These are phyloP conservation scores for Oriolus oriolus DNA, from an alignment of 2,113 vertebrate genomes.

Conservation along the genomic window DNA sequence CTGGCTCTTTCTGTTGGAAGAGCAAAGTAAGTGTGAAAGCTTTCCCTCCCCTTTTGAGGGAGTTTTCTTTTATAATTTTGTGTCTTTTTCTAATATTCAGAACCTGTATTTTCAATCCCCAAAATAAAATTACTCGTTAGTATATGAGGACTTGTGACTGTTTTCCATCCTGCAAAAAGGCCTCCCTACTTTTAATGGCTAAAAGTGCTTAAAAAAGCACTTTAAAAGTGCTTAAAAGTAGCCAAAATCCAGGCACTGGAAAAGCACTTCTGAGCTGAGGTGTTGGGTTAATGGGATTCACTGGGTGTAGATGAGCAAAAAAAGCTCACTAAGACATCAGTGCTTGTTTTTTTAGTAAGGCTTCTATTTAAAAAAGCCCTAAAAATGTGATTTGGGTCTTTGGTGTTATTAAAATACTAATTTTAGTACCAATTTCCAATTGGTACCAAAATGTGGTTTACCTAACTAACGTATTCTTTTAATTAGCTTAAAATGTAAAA, in stretches of 20 bases:
- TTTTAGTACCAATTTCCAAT: too few species aligned
- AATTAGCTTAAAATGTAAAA: not conserved
- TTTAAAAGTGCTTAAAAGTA: not conserved
- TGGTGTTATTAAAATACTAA: not conserved
- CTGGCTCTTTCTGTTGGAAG: slow-evolving; percentile 78
- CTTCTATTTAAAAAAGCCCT: not conserved
- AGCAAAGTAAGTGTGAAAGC: slow-evolving; percentile 81
- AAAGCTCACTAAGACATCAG: not conserved
- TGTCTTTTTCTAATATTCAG: not conserved
- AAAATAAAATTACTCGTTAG: not conserved
- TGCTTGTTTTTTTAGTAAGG: not conserved
- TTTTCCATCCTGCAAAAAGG: not conserved
- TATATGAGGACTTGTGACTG: accelerated
- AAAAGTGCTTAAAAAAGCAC: not conserved
- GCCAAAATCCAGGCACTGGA: not conserved
- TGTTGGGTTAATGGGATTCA: not conserved
- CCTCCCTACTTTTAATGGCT: not conserved
- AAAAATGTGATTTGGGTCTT: not conserved
- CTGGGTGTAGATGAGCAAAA: not conserved
- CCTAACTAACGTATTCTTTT: not conserved
- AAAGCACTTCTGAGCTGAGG: not conserved
- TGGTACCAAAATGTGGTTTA: not conserved
- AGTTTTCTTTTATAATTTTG: not conserved
- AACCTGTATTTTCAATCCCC: not conserved
- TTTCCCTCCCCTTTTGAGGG: not conserved